Evolutionary conservation across 2,113 vertebrate species (phyloP).

Genomic region (Sinocyclocheilus maitianheensis): DNA sequence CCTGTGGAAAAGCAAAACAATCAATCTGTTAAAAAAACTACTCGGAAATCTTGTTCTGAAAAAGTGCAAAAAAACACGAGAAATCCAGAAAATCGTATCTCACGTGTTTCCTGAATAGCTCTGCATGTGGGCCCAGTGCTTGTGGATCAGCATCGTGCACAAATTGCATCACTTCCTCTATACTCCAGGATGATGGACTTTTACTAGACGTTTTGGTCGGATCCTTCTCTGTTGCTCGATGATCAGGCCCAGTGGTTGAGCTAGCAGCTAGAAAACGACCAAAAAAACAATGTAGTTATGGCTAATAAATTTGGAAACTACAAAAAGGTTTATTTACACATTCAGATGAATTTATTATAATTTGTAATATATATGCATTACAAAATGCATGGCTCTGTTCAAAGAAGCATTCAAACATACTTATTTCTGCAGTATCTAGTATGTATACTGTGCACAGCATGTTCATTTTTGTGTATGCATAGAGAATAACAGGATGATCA

Average conservation of each 20-base stretch:
- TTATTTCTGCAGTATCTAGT: background rate
- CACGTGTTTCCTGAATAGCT: conserved; percentile 95
- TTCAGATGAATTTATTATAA: background rate
- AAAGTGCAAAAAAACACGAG: background rate
- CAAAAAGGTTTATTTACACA: background rate
- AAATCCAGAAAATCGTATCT: conserved; percentile 43
- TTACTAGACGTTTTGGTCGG: conserved; percentile 69
- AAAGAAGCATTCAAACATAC: background rate
- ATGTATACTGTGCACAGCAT: background rate
- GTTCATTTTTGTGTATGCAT: too few species aligned
- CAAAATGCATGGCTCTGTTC: conserved; percentile 1
- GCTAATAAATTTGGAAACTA: background rate
- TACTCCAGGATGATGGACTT: conserved; percentile 87
- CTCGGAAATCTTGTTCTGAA: background rate
- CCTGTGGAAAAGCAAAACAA: conserved; percentile 73
- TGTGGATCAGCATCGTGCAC: conserved; percentile 90
- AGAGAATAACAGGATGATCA: too few species aligned
- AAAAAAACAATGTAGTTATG: background rate
- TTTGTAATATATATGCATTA: background rate
- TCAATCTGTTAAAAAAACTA: conserved; percentile 33
- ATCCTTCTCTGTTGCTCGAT: conserved; percentile 81
- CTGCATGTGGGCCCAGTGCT: conserved; percentile 85
- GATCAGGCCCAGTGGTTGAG: conserved; percentile 88
- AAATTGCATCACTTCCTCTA: conserved; percentile 92
- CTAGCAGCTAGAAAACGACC: conserved; percentile 77